Evolutionary conservation across 2,113 vertebrate genomes (phyloP), one percentile per base, ranked within the genome.

Genomic region (Leucosticte australis): DNA sequence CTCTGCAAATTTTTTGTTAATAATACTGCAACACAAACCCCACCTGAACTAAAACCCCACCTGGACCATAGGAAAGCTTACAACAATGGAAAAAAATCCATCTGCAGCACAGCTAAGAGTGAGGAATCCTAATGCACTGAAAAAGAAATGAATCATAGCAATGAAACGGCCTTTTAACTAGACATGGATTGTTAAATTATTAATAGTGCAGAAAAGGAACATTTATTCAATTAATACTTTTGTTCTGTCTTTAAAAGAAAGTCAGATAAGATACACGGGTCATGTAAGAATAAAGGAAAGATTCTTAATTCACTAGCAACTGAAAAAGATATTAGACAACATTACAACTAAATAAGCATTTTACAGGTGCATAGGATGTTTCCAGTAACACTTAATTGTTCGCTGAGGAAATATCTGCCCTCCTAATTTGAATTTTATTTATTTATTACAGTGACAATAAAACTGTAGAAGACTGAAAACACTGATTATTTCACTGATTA

Each of bases 81-180:
- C 13, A 88, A 35, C 20, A 83, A 31, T 35, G 20, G 39, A 35
- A 65, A 67, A 73, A 79, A 47, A 71, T 74, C 50, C 46, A 81
- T 89, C 89, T 81, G 71, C 1, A 7, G 42, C 50, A 67, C 11
- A n/a, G 37, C 60, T 74, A 71, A 92, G 79, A 88, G 39, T 70
- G 39, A 90, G 30, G 64, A 86, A 90, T 95, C 89, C 63, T 93
- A 94, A 86, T 77, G 90, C 59, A 81, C 88, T 95, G 79, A n/a
- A 81, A 90, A 88, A 97, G 30, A 90, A 92, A 95, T 94, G 92
- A 94, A 97, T 94, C 92, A 88, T 24, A 74, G 85, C 91, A 95
- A 96, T 92, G 92, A 97, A 94, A 95, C 27, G 33, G 41, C 92
- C 94, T 96, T 97, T 96, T 97, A 97, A 96, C 96, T 94, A 96